These are phyloP conservation scores for Lacerta bilineata DNA, from an alignment of 2,797 vertebrate species.

Conservation along the genomic window DNA sequence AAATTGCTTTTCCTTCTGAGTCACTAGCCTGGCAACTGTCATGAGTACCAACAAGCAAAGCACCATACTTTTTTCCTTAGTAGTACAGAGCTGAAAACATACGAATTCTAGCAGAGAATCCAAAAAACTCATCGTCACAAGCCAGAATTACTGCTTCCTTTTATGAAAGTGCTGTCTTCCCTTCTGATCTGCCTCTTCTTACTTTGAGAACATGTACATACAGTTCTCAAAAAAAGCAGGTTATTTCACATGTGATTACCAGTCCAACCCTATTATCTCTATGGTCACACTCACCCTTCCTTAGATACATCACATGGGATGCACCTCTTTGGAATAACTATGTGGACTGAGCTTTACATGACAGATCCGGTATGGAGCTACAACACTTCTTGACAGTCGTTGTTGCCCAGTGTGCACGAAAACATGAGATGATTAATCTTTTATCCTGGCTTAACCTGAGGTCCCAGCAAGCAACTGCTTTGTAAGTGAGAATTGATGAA, in stretches of 20 bases:
- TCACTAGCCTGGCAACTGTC: conserved; percentile 6
- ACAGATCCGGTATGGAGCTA: background rate
- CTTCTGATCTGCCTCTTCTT: conserved; percentile 9
- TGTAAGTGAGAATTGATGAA: background rate
- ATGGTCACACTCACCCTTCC: background rate
- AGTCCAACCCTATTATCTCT: background rate
- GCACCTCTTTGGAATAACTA: background rate
- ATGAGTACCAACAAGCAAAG: background rate
- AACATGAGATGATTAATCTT: background rate
- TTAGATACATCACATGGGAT: background rate
- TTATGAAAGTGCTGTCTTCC: background rate
- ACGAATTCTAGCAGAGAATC: background rate
- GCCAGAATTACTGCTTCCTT: accelerated
- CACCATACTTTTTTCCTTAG: background rate
- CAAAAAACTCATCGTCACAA: background rate
- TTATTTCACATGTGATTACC: background rate
- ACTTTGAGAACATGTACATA: background rate
- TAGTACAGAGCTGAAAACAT: background rate
- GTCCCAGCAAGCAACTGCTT: background rate
- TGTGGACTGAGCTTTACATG: background rate
- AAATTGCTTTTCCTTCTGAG: background rate
- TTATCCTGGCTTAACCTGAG: background rate
- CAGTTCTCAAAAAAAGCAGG: background rate
- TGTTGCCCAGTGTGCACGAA: background rate
- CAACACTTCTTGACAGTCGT: background rate